phyloP scores from a whole-genome alignment of 2,888 invertebrate genomes.

The Odontocolon sp. region DNA sequence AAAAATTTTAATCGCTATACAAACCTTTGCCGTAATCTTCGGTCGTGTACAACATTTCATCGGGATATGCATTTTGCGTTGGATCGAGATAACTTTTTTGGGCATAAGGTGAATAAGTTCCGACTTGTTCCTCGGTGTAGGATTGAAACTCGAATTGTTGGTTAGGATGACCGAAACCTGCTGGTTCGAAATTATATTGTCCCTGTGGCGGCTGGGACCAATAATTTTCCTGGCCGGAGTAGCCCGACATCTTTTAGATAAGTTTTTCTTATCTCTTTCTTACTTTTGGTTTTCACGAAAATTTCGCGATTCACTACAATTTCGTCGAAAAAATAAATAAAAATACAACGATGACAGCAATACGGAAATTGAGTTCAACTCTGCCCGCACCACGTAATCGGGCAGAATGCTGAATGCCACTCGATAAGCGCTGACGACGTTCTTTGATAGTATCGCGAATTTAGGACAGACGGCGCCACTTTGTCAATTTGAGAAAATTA shows the following conservation, averaged over 20 bases:
- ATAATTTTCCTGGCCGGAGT: conserved; percentile 73
- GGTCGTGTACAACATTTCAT: conserved; percentile 70
- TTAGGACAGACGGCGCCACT: background rate
- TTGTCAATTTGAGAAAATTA: background rate
- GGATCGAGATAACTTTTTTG: conserved; percentile 75
- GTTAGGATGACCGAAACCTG: conserved; percentile 82
- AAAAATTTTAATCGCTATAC: conserved; percentile 21
- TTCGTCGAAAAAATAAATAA: background rate
- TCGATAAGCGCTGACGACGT: background rate
- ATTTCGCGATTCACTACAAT: background rate
- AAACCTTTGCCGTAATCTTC: conserved; percentile 76
- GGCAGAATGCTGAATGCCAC: background rate
- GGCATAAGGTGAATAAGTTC: conserved; percentile 70
- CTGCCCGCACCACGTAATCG: conserved; percentile 30
- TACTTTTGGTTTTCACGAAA: background rate
- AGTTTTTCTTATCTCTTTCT: background rate
- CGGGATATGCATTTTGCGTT: conserved; percentile 69
- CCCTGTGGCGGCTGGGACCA: conserved; percentile 72
- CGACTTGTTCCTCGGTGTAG: conserved; percentile 72
- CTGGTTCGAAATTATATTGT: conserved; percentile 82
- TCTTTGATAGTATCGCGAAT: background rate
- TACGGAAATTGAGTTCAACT: conserved; percentile 1
- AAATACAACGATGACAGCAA: conserved; percentile 6
- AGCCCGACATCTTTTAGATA: conserved; percentile 73
- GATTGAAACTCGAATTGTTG: conserved; percentile 78